These are phyloP conservation scores for Amphiprion percula DNA, from an alignment of 2,113 vertebrate genomes.

Conservation along the genomic window DNA sequence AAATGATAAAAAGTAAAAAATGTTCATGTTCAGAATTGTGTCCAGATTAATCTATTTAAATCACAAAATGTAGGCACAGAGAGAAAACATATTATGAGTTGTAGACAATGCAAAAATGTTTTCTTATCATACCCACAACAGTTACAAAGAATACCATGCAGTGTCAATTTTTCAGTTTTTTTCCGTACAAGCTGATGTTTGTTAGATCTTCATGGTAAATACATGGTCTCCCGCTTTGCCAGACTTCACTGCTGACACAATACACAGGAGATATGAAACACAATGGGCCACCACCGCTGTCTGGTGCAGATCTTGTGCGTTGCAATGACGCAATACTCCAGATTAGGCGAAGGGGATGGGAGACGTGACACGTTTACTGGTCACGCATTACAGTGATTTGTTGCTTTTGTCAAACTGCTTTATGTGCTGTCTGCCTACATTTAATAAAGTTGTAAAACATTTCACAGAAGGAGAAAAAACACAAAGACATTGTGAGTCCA, in stretches of 20 bases:
- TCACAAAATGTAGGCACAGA: neutral
- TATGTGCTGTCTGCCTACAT: neutral
- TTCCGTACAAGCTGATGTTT: conserved; percentile 16
- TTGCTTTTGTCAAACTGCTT: neutral
- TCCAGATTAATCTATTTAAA: neutral
- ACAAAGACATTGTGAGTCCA: neutral
- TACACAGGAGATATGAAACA: conserved; percentile 11
- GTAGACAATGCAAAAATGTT: neutral
- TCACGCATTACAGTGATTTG: neutral
- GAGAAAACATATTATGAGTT: neutral
- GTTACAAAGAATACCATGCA: conserved; percentile 3
- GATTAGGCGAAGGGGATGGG: neutral
- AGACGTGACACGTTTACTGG: neutral
- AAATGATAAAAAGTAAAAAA: neutral
- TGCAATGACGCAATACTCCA: conserved; percentile 10
- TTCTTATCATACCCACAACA: neutral
- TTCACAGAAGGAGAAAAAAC: neutral
- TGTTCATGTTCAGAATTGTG: neutral
- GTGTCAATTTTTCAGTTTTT: neutral
- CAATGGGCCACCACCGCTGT: conserved; percentile 20
- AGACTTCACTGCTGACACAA: conserved; percentile 44
- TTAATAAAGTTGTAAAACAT: neutral
- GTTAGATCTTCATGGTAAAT: conserved; percentile 48
- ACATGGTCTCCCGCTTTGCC: conserved; percentile 31
- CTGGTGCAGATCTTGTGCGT: conserved; percentile 29